Evolutionary conservation across 2,888 invertebrate species (phyloP).

Genomic region (Eilema depressum): DNA sequence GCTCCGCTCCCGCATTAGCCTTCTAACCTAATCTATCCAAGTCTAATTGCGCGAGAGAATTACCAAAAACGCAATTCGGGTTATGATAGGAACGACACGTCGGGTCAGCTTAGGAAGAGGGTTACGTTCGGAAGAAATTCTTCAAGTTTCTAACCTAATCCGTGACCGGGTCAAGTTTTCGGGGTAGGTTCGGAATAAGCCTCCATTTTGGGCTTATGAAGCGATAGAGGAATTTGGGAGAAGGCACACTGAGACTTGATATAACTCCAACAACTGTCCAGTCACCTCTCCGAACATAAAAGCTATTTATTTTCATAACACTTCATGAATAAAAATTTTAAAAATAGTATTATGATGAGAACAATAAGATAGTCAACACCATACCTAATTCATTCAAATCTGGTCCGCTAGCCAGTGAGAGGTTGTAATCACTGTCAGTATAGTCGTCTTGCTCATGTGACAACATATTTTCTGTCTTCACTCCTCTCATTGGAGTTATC

Average conservation of each 20-base stretch:
- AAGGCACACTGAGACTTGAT: background rate
- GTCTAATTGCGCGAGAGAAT: too few relatives aligned
- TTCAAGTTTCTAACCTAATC: too few relatives aligned
- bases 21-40: too few relatives aligned
- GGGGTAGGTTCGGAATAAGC: too few relatives aligned
- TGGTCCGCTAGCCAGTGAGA: conserved; percentile 49
- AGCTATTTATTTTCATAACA: background rate
- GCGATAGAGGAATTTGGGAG: too few relatives aligned
- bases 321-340: background rate
- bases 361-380: background rate
- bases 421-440: conserved; percentile 62
- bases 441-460: conserved; percentile 61
- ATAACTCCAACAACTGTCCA: background rate
- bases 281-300: background rate
- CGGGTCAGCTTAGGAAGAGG: too few relatives aligned
- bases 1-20: too few relatives aligned
- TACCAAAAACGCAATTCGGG: too few relatives aligned
- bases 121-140: too few relatives aligned
- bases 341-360: background rate
- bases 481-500: conserved; percentile 50
- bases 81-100: too few relatives aligned
- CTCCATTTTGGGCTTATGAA: too few relatives aligned
- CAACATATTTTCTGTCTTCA: conserved; percentile 67
- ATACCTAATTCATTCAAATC: conserved; percentile 58
- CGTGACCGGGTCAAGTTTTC: too few relatives aligned